Conservation (phyloP, 2,113 vertebrate genomes). For the Polypterus bichir region DNA sequence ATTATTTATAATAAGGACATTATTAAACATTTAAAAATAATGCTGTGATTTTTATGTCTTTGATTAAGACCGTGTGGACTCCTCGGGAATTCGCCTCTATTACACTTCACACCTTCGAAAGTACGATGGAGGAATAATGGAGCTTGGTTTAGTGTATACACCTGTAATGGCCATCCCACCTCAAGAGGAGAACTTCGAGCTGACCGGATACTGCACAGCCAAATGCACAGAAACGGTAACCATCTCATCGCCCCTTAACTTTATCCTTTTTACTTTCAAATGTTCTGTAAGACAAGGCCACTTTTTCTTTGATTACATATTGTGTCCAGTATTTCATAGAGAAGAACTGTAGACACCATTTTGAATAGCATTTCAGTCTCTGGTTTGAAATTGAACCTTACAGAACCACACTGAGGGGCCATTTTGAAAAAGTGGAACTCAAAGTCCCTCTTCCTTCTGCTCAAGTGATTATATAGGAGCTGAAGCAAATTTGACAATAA, state of each 20-base stretch:
- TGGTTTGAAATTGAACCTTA: neutral
- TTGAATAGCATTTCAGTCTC: neutral
- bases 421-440: too few relatives aligned
- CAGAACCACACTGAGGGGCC: neutral
- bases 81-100: conserved; percentile 78
- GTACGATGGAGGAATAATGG: conserved; percentile 78
- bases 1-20: neutral
- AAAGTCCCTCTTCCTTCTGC: too few relatives aligned
- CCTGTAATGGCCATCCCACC: conserved; percentile 87
- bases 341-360: neutral
- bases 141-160: conserved; percentile 86
- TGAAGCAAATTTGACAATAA: too few relatives aligned
- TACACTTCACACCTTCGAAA: conserved; percentile 61
- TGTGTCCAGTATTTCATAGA: neutral
- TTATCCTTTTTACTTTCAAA: too few relatives aligned
- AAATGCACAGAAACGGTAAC: conserved; percentile 72
- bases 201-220: conserved; percentile 79
- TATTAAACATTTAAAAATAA: neutral
- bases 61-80: conserved; percentile 56
- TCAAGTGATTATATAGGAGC: too few relatives aligned
- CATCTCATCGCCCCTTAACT: too few relatives aligned
- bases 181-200: conserved; percentile 45
- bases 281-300: too few relatives aligned
- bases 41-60: neutral
- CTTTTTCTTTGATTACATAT: too few relatives aligned